These are phyloP conservation scores for Sturmia bella DNA, from an alignment of 2,888 invertebrate genomes.

Conservation along the genomic window DNA sequence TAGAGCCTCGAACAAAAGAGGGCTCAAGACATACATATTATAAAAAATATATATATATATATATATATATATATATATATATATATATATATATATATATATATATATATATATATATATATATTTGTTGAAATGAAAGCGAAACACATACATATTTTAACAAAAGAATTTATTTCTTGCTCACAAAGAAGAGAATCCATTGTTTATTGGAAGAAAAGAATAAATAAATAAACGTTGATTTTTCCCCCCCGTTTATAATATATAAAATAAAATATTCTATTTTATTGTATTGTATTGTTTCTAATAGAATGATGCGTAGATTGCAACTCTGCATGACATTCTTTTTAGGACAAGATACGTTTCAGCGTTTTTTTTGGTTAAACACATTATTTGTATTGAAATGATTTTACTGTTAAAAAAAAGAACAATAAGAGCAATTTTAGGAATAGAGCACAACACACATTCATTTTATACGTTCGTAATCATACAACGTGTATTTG, in stretches of 20 bases:
- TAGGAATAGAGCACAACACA: conserved; percentile 22
- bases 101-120: too few species aligned
- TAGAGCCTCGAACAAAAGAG: conserved; percentile 11
- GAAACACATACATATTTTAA: not conserved
- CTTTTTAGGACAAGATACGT: conserved; percentile 38
- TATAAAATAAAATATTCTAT: too few species aligned
- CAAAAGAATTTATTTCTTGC: too few species aligned
- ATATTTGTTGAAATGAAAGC: too few species aligned
- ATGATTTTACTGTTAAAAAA: conserved; percentile 54
- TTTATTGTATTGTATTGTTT: conserved; percentile 19
- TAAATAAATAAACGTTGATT: conserved; percentile 26
- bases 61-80: too few species aligned
- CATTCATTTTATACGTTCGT: too few species aligned
- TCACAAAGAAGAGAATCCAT: too few species aligned
- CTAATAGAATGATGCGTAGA: conserved; percentile 36
- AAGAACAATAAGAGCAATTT: conserved; percentile 65
- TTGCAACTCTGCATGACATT: conserved; percentile 67
- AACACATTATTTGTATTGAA: conserved; percentile 12
- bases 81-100: too few species aligned
- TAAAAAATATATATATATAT: not conserved
- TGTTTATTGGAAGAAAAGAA: not conserved
- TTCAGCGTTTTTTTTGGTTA: conserved; percentile 40
- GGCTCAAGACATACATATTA: conserved; percentile 1
- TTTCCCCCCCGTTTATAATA: conserved; percentile 38
- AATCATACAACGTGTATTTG: not conserved